Conservation (phyloP, 2,113 vertebrate species). For the Antechinus flavipes region DNA sequence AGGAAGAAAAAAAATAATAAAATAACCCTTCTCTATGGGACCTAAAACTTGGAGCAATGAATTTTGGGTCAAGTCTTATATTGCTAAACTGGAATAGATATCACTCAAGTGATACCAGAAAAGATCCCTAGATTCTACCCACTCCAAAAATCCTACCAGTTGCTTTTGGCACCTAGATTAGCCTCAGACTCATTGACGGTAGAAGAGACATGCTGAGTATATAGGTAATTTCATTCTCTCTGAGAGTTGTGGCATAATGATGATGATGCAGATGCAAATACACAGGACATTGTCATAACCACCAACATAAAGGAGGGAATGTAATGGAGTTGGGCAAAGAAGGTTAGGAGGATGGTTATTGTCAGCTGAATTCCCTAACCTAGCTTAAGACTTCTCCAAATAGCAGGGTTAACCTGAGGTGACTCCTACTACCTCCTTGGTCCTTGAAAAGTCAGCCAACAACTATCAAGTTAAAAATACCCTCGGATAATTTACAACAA, state of each 20-base stretch:
- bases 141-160: background rate
- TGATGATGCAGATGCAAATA: background rate
- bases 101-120: background rate
- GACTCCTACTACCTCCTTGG: background rate
- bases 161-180: background rate
- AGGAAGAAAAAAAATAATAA: too few species aligned
- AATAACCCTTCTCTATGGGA: background rate
- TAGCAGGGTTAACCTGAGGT: background rate
- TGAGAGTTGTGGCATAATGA: background rate
- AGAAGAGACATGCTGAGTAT: background rate
- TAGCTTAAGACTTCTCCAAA: background rate
- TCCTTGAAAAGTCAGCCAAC: background rate
- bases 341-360: background rate
- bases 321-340: background rate
- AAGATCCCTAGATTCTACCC: background rate
- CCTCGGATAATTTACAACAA: background rate
- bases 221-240: background rate
- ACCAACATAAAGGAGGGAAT: background rate
- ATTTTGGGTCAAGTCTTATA: background rate
- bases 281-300: background rate
- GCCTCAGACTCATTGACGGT: background rate
- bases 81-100: background rate
- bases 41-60: background rate
- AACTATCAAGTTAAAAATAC: background rate
- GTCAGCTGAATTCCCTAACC: background rate